These are phyloP conservation scores for Pseudomugil gertrudae DNA, from an alignment of 2,797 vertebrate species.

Conservation along the genomic window DNA sequence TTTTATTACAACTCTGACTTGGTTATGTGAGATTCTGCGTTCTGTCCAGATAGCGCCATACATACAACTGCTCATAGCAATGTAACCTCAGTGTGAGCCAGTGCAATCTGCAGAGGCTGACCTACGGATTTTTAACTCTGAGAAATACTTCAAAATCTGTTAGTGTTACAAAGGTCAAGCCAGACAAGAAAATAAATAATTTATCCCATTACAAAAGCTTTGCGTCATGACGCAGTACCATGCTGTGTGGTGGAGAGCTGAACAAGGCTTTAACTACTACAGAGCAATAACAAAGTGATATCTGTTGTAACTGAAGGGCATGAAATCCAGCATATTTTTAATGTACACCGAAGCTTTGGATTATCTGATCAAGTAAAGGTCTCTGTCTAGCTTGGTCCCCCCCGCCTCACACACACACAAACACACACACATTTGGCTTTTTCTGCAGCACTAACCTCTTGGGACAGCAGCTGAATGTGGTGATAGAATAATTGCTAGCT, in stretches of 20 bases:
- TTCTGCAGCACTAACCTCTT: constrained; percentile 48
- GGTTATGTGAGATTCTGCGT: constrained; percentile 19
- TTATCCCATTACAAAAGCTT: constrained; percentile 25
- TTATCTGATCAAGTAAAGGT: constrained; percentile 58
- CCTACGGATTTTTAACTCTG: constrained; percentile 16
- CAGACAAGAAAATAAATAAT: constrained; percentile 37
- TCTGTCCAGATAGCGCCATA: constrained; percentile 19
- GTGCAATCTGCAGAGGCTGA: constrained; percentile 7
- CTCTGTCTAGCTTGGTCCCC: constrained; percentile 31
- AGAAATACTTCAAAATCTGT: constrained; percentile 28
- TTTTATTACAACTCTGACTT: constrained; percentile 11
- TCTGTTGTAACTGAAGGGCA: constrained; percentile 6
- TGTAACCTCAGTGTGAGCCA: constrained; percentile 18
- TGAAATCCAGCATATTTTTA: constrained; percentile 54
- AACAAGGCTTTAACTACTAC: constrained; percentile 31
- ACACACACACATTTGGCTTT: neutral
- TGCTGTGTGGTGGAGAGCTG: constrained; percentile 2
- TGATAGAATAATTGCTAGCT: constrained; percentile 64
- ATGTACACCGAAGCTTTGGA: constrained; percentile 36
- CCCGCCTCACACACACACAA: constrained; percentile 7
- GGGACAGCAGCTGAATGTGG: constrained; percentile 50
- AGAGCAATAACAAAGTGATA: constrained; percentile 10
- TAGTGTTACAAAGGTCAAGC: constrained; percentile 16
- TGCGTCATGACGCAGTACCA: constrained; percentile 16
- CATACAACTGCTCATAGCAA: constrained; percentile 25